Evolutionary conservation across 2,888 invertebrate species (phyloP).

Genomic region (Ommatoiulus sabulosus): DNA sequence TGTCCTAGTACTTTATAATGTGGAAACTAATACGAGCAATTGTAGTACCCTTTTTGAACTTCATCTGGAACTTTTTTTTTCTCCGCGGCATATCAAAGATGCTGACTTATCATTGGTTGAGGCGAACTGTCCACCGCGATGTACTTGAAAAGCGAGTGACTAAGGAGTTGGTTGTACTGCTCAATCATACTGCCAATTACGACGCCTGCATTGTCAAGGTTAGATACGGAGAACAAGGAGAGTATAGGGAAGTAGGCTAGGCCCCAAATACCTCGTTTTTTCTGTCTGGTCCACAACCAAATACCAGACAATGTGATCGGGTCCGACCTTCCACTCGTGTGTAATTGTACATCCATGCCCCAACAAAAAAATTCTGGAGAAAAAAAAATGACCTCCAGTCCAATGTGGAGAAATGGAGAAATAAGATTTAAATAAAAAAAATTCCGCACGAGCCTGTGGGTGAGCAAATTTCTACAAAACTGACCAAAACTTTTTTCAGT

Average conservation of each 20-base stretch:
- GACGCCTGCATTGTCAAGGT: conserved; percentile 22
- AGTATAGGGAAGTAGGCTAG: conserved; percentile 30
- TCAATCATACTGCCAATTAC: conserved; percentile 24
- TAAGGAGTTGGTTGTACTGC: conserved; percentile 35
- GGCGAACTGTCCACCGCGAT: neutral
- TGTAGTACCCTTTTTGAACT: no score
- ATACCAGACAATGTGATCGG: conserved; percentile 43
- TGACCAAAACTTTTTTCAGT: neutral
- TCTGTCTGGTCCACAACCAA: conserved; percentile 31
- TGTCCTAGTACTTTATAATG: no score
- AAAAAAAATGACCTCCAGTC: conserved; percentile 16
- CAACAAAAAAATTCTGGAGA: neutral
- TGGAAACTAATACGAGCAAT: no score
- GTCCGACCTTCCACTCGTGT: neutral
- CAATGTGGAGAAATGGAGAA: neutral
- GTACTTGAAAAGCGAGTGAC: neutral
- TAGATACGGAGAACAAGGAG: neutral
- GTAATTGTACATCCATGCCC: conserved; percentile 13
- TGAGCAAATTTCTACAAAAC: neutral
- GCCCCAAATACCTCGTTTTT: conserved; percentile 24
- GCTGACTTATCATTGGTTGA: neutral
- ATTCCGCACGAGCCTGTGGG: neutral
- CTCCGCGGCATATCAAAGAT: no score
- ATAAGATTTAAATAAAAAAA: no score
- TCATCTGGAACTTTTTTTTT: no score